Percentiles rank a stretch among this genome's conserved stretches.
Conservation (phyloP, 2,797 vertebrate species). For the Scolopax rusticola region DNA sequence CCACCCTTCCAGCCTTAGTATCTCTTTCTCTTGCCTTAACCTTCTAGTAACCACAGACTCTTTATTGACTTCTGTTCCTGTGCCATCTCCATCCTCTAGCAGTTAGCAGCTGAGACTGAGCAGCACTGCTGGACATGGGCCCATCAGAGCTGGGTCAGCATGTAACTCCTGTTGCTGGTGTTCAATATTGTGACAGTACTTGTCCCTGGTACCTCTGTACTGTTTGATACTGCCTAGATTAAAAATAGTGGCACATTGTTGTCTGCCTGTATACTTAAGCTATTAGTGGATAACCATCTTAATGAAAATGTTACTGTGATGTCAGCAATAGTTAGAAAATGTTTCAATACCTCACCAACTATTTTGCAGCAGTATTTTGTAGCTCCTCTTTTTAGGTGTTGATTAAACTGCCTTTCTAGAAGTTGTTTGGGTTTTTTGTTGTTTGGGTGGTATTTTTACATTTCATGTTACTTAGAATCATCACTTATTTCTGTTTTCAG, state of each 20-base stretch:
- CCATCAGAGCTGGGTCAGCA: neutral
- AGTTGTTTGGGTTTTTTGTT: neutral
- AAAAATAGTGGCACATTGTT: neutral
- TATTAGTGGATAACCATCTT: neutral
- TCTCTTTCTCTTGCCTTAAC: neutral
- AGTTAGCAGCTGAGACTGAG: neutral
- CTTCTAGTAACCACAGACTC: neutral
- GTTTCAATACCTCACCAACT: neutral
- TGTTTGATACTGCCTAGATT: neutral
- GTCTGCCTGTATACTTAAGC: neutral
- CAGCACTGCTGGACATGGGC: fast-evolving
- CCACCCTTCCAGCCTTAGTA: neutral
- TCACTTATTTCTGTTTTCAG: conserved; percentile 39
- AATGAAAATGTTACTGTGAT: neutral
- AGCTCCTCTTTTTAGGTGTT: neutral
- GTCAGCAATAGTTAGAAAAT: neutral
- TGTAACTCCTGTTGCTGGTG: neutral
- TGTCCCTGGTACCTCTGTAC: neutral
- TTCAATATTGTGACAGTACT: neutral
- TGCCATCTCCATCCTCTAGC: neutral
- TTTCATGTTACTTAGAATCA: neutral
- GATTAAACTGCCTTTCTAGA: neutral
- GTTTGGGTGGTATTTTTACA: neutral
- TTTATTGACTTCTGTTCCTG: neutral
- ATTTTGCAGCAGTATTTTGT: neutral